Percentiles rank a stretch among this genome's conserved stretches.
phyloP scores from a whole-genome alignment of 2,888 invertebrate genomes.

The Anagyrus pseudococci region DNA sequence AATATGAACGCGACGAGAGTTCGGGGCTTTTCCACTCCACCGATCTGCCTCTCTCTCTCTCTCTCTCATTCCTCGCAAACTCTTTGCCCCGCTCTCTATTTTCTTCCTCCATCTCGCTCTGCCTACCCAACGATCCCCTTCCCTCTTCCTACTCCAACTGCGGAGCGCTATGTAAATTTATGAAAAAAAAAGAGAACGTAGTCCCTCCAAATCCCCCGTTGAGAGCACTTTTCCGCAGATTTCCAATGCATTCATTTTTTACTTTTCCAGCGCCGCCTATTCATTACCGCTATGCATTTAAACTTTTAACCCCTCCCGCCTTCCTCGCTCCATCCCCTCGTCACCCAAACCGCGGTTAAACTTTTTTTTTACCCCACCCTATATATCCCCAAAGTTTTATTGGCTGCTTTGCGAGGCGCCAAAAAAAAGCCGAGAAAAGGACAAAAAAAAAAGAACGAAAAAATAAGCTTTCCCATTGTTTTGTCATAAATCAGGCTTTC shows the following conservation, averaged over 20 bases:
- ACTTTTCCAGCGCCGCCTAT: neutral
- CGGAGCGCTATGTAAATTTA: slow-evolving; percentile 37
- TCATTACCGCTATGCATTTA: slow-evolving; percentile 4
- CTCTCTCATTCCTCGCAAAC: too few species aligned
- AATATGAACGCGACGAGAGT: slow-evolving; percentile 43
- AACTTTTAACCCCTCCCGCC: neutral
- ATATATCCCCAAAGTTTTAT: too few species aligned
- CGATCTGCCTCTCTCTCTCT: too few species aligned
- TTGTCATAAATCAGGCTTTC: too few species aligned
- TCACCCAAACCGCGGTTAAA: too few species aligned
- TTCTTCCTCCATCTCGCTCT: neutral
- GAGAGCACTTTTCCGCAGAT: slow-evolving; percentile 14
- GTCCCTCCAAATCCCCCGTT: neutral
- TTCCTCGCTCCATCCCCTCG: neutral
- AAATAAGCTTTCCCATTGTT: too few species aligned
- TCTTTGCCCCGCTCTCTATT: too few species aligned
- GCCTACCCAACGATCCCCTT: slow-evolving; percentile 37
- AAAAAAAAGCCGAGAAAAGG: too few species aligned
- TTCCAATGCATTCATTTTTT: slow-evolving; percentile 6
- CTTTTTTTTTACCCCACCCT: too few species aligned
- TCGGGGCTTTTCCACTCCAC: too few species aligned
- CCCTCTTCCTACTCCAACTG: neutral
- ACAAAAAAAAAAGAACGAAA: too few species aligned
- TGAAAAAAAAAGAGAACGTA: slow-evolving; percentile 21
- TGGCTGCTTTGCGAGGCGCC: too few species aligned